phyloP scores from a whole-genome alignment of 1,140 invertebrate genomes.

The Temnothorax curvispinosus region DNA sequence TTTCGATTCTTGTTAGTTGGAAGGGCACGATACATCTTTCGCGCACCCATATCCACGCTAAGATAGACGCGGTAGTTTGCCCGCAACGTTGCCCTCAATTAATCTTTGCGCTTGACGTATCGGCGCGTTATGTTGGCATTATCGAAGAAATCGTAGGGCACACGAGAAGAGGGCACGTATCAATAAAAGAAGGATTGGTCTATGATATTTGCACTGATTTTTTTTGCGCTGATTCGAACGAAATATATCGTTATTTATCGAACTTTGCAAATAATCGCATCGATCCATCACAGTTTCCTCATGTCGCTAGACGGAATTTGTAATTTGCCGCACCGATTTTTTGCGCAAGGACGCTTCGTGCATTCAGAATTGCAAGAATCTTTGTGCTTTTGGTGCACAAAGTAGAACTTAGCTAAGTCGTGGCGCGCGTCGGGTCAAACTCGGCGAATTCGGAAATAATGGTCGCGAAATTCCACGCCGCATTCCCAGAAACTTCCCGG shows the following conservation, averaged over 20 bases:
- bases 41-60: conserved; percentile 14
- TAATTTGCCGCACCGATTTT: neutral
- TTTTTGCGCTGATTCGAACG: neutral
- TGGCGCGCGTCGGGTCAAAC: too few relatives aligned
- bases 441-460: neutral
- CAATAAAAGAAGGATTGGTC: neutral
- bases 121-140: conserved; percentile 6
- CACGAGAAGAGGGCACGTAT: neutral
- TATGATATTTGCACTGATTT: neutral
- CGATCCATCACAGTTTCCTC: neutral
- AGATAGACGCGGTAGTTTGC: conserved; percentile 11
- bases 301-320: neutral
- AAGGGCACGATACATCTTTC: conserved; percentile 57
- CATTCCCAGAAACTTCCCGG: conserved; percentile 36
- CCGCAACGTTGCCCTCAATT: conserved; percentile 44
- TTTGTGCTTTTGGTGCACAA: neutral
- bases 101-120: conserved; percentile 63
- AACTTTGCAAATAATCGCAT: neutral
- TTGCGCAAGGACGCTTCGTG: neutral
- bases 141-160: neutral
- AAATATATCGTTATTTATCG: neutral
- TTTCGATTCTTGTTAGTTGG: conserved; percentile 52
- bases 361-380: neutral
- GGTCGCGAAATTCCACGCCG: conserved; percentile 9
- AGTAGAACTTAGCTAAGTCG: conserved; percentile 7